Conservation (phyloP, 1,140 invertebrate species). For the Plectrocnemia conspersa region DNA sequence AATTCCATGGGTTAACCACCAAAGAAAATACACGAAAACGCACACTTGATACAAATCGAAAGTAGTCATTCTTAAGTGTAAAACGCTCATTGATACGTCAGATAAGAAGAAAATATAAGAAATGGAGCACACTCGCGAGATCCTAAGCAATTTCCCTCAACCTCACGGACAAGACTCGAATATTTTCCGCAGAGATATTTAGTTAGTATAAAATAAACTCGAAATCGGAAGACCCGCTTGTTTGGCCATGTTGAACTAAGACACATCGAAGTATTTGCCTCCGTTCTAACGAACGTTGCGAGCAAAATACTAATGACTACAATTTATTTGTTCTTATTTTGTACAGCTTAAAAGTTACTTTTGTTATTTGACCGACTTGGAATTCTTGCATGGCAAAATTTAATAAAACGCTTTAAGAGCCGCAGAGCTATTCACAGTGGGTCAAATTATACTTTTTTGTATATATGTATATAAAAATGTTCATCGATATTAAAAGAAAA, state of each 20-base stretch:
- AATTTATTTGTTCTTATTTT: not conserved
- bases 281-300: constrained; percentile 5
- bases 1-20: constrained; percentile 10
- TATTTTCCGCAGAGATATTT: constrained; percentile 1
- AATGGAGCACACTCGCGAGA: too few species aligned
- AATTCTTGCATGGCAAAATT: too few species aligned
- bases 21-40: too few species aligned
- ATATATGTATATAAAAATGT: not conserved
- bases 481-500: not conserved
- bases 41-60: too few species aligned
- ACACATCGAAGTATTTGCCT: constrained; percentile 14
- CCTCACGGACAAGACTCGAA: constrained; percentile 1
- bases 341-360: not conserved
- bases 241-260: not conserved
- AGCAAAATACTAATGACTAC: constrained; percentile 7
- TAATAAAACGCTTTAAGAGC: too few species aligned
- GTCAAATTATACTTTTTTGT: not conserved
- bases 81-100: too few species aligned
- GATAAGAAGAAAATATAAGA: too few species aligned
- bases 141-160: too few species aligned
- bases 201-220: not conserved
- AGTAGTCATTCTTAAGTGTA: too few species aligned
- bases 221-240: not conserved
- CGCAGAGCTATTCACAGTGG: too few species aligned
- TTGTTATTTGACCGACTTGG: too few species aligned